Base-by-base conservation (phyloP, 2,113 vertebrate genomes). In the Equus przewalskii region DNA sequence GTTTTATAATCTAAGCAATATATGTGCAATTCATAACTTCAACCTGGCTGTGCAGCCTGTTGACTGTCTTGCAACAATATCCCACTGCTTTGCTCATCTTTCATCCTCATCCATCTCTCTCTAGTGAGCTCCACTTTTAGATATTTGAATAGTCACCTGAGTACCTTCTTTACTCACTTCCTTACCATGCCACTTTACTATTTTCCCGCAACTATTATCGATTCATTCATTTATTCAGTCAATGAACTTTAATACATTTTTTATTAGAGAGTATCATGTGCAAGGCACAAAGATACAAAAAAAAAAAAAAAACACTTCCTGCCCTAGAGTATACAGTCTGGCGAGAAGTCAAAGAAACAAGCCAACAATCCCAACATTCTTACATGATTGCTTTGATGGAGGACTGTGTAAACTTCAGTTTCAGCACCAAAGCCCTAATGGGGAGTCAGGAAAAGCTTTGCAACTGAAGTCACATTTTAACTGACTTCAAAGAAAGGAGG, bases 141-240 rank as follows among this genome's bases (percentile, higher is more conserved):
- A 80, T 60, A n/a, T 70, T 18, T 91, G 18, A 80, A 54, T 72
- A 72, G 7, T 81, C n/a, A 60, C 58, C 65, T 36, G 22, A 87
- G 79, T 28, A 41, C 19, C 78, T 89, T 62, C 60, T 60, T 90
- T 24, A 60, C 46, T 70, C 36, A 82, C 21, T 56, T 81, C 26
- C 9, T 84, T 41, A 64, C 26, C 30, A 19, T 51, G 30, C 24
- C 80, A 81, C 49, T 26, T 41, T 10, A 67, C 36, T 41, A 36
- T 58, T 93, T n/a, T 62, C 19, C 10, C 33, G 19, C 36, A 60
- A 49, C 28, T 76, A 65, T 41, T 82, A 73, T 10, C 9, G 4
- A 51, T 49, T 73, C 56, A n/a, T 84, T 93, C 58, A 80, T 64
- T 80, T 70, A 64, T 28, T 95, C 56, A 89, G 88, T 85, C 65